phyloP scores from a whole-genome alignment of 2,888 invertebrate species.

The Gortyna flavago region DNA sequence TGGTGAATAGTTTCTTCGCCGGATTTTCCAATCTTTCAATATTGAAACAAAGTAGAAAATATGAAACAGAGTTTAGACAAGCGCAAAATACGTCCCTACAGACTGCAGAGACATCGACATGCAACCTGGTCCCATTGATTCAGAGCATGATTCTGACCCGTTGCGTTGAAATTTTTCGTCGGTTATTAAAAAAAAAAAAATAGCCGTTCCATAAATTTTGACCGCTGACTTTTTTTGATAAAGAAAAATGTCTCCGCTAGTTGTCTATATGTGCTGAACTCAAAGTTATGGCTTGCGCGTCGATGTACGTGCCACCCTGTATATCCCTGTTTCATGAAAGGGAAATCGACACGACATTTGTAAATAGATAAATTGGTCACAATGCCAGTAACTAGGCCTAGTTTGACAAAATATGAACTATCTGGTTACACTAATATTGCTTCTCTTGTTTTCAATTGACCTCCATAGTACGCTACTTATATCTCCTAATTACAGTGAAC shows the following conservation, averaged over 20 bases:
- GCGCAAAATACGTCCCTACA: neutral
- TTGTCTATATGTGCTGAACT: neutral
- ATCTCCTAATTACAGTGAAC: slow-evolving; percentile 26
- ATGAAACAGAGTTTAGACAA: neutral
- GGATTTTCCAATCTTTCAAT: neutral
- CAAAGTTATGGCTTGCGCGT: neutral
- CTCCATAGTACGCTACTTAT: neutral
- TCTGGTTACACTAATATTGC: neutral
- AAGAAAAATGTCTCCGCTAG: neutral
- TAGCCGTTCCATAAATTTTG: too few species aligned
- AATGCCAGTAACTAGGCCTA: neutral
- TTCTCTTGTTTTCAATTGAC: neutral
- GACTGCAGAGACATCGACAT: neutral
- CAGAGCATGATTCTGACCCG: too few species aligned
- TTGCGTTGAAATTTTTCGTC: too few species aligned
- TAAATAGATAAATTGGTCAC: neutral
- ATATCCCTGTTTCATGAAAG: too few species aligned
- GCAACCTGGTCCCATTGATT: too few species aligned
- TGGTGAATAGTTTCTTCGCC: neutral
- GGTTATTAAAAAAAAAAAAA: neutral
- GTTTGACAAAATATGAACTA: neutral
- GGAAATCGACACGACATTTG: neutral
- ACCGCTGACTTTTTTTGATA: neutral
- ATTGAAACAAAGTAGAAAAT: neutral
- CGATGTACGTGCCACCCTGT: too few species aligned